Evolutionary conservation across 2,888 invertebrate species (phyloP).

Genomic region (Mythimna vitellina): DNA sequence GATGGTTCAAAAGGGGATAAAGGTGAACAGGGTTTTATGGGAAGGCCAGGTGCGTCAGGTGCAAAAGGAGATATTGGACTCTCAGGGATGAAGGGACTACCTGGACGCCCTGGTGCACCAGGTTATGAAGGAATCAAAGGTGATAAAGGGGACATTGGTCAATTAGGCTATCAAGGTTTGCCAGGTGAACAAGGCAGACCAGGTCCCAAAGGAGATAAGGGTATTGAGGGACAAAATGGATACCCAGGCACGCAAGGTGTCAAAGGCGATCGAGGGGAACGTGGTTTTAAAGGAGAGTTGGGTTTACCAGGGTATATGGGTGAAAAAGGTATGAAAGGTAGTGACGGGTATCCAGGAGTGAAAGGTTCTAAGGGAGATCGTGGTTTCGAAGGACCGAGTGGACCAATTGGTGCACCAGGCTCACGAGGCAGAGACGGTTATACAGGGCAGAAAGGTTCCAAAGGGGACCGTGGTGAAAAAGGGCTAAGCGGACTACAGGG

Average conservation of each 20-base stretch:
- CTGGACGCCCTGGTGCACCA: background rate
- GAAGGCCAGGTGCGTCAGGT: background rate
- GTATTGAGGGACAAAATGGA: background rate
- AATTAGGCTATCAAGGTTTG: background rate
- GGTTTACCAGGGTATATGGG: background rate
- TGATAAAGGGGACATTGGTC: background rate
- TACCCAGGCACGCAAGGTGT: rapidly evolving
- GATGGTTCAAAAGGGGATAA: background rate
- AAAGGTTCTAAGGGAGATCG: background rate
- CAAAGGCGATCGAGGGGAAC: background rate
- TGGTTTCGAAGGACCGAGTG: background rate
- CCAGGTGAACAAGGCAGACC: background rate
- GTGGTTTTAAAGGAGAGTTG: background rate
- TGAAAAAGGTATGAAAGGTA: background rate
- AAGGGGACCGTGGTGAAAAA: background rate
- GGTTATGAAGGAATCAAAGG: background rate
- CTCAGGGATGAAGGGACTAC: background rate
- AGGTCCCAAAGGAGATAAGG: background rate
- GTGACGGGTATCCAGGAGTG: background rate
- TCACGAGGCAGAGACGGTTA: rapidly evolving
- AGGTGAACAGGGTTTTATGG: background rate
- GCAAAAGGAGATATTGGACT: background rate
- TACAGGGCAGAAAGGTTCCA: background rate
- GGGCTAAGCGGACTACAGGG: background rate
- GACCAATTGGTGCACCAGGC: background rate